These are phyloP conservation scores for Hippasteria phrygiana DNA, from an alignment of 53 echinoderm and acorn worm genomes.

Conservation along the genomic window DNA sequence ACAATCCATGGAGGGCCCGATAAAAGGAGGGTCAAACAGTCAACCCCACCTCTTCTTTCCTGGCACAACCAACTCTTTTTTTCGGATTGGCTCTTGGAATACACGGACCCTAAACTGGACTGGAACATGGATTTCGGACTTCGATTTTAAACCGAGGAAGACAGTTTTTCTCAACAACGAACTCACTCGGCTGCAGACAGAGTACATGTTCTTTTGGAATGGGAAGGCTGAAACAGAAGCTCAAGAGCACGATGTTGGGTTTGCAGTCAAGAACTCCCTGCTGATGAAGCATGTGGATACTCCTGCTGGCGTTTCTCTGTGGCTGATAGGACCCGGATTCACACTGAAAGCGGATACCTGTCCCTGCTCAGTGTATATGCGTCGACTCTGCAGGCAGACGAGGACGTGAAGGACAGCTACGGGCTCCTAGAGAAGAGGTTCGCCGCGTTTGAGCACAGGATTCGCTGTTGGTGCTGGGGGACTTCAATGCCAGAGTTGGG, in stretches of 20 bases:
- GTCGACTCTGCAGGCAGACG: background rate
- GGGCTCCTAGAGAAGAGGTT: background rate
- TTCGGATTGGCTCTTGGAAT: conserved; percentile 7
- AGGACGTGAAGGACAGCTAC: conserved; percentile 28
- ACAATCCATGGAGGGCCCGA: conserved; percentile 14
- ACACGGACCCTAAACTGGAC: background rate
- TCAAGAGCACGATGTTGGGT: conserved; percentile 29
- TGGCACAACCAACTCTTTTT: conserved; percentile 1
- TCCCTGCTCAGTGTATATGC: conserved; percentile 26
- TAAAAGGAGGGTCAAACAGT: background rate
- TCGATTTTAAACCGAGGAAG: conserved; percentile 4
- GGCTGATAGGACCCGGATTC: conserved; percentile 1
- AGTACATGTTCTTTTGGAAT: conserved; percentile 14
- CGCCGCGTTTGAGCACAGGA: too few relatives aligned
- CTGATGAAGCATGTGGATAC: background rate
- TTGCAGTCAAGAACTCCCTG: conserved; percentile 37
- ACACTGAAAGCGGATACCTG: conserved; percentile 6
- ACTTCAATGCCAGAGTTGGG: conserved; percentile 71
- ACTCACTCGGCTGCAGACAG: background rate
- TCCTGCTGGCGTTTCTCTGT: background rate
- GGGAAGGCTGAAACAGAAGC: conserved; percentile 2
- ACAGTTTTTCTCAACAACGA: too few relatives aligned
- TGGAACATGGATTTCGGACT: background rate
- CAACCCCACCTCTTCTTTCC: background rate
- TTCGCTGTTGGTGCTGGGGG: conserved; percentile 5